These are phyloP conservation scores for Atta colombica DNA, from an alignment of 1,140 invertebrate species.

Conservation along the genomic window DNA sequence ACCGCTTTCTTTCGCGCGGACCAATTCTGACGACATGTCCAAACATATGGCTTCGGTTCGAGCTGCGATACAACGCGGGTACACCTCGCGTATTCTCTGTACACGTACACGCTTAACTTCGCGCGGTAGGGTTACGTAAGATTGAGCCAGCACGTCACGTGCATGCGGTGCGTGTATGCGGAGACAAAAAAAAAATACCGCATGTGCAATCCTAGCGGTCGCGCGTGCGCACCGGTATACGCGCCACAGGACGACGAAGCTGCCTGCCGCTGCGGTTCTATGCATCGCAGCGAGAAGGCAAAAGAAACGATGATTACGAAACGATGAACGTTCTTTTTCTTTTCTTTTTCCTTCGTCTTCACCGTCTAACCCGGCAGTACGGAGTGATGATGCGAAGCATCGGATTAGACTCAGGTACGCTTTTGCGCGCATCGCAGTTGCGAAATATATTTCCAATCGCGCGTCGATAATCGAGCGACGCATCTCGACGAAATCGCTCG, in stretches of 20 bases:
- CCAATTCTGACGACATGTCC: not conserved
- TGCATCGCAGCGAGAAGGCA: constrained; percentile 65
- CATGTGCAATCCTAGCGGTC: constrained; percentile 75
- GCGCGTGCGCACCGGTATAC: constrained; percentile 73
- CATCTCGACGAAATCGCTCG: not conserved
- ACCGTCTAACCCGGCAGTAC: constrained; percentile 39
- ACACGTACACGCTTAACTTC: constrained; percentile 46
- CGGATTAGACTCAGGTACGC: constrained; percentile 60
- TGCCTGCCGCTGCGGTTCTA: constrained; percentile 57
- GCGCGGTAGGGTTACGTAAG: constrained; percentile 75
- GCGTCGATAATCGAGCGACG: constrained; percentile 22
- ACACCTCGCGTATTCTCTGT: constrained; percentile 33
- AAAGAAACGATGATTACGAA: constrained; percentile 78
- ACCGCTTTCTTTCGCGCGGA: not conserved
- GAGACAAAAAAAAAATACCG: constrained; percentile 74
- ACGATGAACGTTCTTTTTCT: constrained; percentile 66
- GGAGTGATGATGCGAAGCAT: constrained; percentile 63
- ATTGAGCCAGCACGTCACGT: constrained; percentile 75
- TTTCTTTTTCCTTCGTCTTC: constrained; percentile 42
- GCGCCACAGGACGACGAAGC: constrained; percentile 65
- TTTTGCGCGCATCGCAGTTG: constrained; percentile 35
- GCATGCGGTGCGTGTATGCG: constrained; percentile 70
- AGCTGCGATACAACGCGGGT: constrained; percentile 46
- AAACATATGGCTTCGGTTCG: constrained; percentile 33
- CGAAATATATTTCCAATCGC: constrained; percentile 28